Conservation (phyloP, 2,888 invertebrate species). For the Dryobota labecula region DNA sequence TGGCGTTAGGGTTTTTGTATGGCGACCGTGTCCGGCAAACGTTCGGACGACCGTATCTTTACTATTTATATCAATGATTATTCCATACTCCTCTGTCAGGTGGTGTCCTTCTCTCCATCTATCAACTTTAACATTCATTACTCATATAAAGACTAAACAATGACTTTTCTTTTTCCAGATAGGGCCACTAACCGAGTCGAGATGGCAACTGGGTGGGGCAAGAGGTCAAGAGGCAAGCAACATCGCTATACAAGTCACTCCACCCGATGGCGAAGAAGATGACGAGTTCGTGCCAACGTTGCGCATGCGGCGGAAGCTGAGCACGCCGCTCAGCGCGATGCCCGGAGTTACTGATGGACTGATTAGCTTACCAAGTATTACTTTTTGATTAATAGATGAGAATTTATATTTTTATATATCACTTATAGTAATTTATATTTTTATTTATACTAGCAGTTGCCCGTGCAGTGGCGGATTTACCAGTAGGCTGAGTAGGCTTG, state of each 20-base stretch:
- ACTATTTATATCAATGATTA: too few relatives aligned
- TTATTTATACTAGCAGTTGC: too few relatives aligned
- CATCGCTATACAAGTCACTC: constrained; percentile 87
- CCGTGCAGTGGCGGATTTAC: too few relatives aligned
- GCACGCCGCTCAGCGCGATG: constrained; percentile 83
- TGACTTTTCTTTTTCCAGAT: constrained; percentile 74
- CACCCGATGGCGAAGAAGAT: constrained; percentile 87
- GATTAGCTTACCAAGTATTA: constrained; percentile 70
- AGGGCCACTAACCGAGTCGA: constrained; percentile 82
- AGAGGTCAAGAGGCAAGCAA: constrained; percentile 77
- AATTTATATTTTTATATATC: too few relatives aligned
- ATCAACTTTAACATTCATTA: not conserved
- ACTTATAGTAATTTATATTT: too few relatives aligned
- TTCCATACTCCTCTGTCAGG: not conserved
- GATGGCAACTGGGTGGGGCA: constrained; percentile 80
- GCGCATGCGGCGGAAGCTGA: constrained; percentile 83
- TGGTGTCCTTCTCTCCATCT: not conserved
- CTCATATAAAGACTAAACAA: not conserved
- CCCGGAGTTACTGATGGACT: constrained; percentile 78
- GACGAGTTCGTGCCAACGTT: constrained; percentile 81
- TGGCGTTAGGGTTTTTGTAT: too few relatives aligned
- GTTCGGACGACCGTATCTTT: too few relatives aligned
- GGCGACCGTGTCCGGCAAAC: too few relatives aligned
- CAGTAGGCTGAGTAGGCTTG: too few relatives aligned
- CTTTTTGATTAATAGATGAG: constrained; percentile 10